Conservation (phyloP, 2,888 invertebrate species). For the Rhabditoides inermis region DNA sequence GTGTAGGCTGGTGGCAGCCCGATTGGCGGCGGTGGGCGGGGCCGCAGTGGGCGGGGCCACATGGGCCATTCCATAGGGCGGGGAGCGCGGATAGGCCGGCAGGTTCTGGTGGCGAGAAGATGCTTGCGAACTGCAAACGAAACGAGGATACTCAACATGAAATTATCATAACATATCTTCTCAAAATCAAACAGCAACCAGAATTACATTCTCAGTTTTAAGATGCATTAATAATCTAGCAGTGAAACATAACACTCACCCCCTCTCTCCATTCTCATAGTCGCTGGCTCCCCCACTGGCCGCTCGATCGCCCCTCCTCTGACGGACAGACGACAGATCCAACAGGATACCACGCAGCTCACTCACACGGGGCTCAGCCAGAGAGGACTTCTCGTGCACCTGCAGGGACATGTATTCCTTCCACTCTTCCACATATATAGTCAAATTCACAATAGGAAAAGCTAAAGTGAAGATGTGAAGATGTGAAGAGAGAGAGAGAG, state of each 20-base stretch:
- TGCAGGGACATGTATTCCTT: too few relatives aligned
- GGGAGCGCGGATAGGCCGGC: conserved; percentile 34
- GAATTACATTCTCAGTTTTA: too few relatives aligned
- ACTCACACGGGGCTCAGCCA: conserved; percentile 9
- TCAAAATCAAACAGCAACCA: too few relatives aligned
- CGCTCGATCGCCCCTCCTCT: conserved; percentile 12
- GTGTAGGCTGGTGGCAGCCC: conserved; percentile 26
- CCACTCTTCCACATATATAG: too few relatives aligned
- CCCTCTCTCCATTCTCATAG: conserved; percentile 35
- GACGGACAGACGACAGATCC: conserved; percentile 9
- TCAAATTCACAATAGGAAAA: too few relatives aligned
- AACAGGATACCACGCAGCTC: conserved; percentile 22
- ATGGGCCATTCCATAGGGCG: conserved; percentile 27
- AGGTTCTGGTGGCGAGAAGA: conserved; percentile 26
- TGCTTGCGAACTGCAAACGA: too few relatives aligned
- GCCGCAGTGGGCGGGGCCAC: conserved; percentile 10
- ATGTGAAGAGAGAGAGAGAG: too few relatives aligned
- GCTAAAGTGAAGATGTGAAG: too few relatives aligned
- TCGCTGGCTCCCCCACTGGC: conserved; percentile 18
- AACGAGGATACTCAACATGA: too few relatives aligned
- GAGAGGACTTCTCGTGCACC: conserved; percentile 14
- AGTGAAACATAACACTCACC: too few relatives aligned
- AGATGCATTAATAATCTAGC: too few relatives aligned
- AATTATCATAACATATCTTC: too few relatives aligned
- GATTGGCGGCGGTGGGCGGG: not conserved